Base-by-base conservation (phyloP, 2,888 invertebrate genomes). In the Erebia epiphron region DNA sequence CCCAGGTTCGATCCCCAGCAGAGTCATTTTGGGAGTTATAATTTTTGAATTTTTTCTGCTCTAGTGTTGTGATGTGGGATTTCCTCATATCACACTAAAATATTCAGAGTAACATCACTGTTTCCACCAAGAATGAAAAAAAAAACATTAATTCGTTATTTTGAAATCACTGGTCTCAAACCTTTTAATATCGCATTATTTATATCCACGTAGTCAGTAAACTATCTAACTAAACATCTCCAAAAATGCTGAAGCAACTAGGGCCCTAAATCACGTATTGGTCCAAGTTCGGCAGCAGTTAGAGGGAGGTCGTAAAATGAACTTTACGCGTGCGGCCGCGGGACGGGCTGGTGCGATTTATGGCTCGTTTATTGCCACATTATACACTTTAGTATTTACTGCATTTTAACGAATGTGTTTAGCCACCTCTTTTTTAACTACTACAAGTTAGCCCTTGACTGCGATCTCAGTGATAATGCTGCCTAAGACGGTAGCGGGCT, bases 291-390 rank as follows among this genome's bases (percentile, higher is more conserved):
- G 58, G 68, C 60, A 67, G 72, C 72, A 70, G 74, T 72, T 72
- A 71, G 71, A 72, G 66, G 70, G 68, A 68, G 70, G 60, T 74
- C 74, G 74, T 74, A 74, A 74, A 74, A 69, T 72, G 56, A 70
- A 69, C 57, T 74, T 74, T 74, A 74, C 68, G 67, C 70, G 70
- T 65, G 60, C 67, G 70, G 64, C 68, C 70, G 71, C 63, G 46
- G 69, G 62, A 65, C 72, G 69, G 72, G 75, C 70, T 71, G 71
- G 70, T 67, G 74, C 67, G 70, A 74, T 76, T 76, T 75, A 74
- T 74, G 70, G 70, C 61, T 63, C 70, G 70, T 76, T 76, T 76
- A 76, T 74, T 73, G 71, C 68, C 58, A 64, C 73, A 72, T 72
- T 75, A 76, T 71, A 46, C 69, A 68, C 56, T 67, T 71, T 64